Conservation (phyloP, 2,113 vertebrate genomes). For the Phylloscopus trochilus region DNA sequence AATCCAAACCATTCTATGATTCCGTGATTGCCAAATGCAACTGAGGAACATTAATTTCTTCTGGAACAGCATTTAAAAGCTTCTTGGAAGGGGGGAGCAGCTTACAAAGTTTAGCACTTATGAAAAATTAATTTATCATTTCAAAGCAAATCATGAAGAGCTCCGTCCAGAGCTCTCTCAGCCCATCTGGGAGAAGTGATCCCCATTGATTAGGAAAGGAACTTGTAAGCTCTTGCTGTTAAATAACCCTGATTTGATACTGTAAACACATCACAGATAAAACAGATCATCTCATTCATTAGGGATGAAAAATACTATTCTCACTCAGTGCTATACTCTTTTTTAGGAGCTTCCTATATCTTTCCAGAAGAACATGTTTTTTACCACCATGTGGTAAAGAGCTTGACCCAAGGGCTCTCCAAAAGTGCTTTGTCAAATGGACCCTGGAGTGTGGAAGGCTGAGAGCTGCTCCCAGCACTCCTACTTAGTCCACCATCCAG, state of each 20-base stretch:
- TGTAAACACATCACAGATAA: not conserved
- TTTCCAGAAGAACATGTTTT: not conserved
- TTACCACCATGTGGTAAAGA: not conserved
- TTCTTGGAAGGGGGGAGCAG: not conserved
- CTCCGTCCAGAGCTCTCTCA: not conserved
- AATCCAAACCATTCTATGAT: not conserved
- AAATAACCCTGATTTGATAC: not conserved
- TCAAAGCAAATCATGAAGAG: constrained; percentile 6
- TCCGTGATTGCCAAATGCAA: not conserved
- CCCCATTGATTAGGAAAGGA: not conserved
- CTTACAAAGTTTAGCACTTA: not conserved
- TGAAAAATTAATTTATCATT: not conserved
- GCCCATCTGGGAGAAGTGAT: not conserved
- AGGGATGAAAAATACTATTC: not conserved
- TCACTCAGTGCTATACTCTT: fast-evolving
- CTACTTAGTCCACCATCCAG: not conserved
- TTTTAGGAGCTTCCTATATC: not conserved
- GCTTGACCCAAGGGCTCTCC: not conserved
- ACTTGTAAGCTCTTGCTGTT: not conserved
- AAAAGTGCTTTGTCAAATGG: not conserved
- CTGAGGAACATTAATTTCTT: not conserved
- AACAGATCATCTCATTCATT: not conserved
- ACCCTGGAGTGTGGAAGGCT: not conserved
- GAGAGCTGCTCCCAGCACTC: not conserved
- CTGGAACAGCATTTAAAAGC: not conserved